Base-by-base conservation (phyloP, 2,888 invertebrate genomes). In the Empis livida region DNA sequence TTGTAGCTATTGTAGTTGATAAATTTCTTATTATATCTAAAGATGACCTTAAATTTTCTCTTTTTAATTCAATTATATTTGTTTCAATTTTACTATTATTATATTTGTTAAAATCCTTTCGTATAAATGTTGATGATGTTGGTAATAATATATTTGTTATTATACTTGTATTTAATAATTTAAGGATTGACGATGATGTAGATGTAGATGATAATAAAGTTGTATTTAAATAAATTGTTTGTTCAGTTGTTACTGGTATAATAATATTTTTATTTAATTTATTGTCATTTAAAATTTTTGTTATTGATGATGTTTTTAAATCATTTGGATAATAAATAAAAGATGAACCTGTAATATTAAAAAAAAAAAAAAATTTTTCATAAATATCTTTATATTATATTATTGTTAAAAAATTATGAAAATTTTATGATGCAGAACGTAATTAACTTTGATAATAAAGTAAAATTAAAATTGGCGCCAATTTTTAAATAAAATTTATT, bases 301-400 rank as follows among this genome's bases (percentile, higher is more conserved):
- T 49, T 51, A 50, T 47, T 49, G 49, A 46, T 51, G 49, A 46
- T 47, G 49, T 20, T 44, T 49, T 49, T 49, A 51, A 48, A 35
- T 48, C 48, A 44, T 49, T 51, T 47, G 49, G 48, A 51, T 47
- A 49, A 47, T 35, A 46, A 41, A 49, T 49, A 48, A 53, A 48
- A 45, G 49, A 50, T 51, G 51, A 53, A 53, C 53, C 53, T 53
- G 53, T 20, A 48, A 51, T 16, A 27, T 43, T 16, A 44, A 31
- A 11, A 37, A 42, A 30, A 41, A 10, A 3, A 37, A 45, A 35
- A 45, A 5, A 20, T 20, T 20, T 20, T 6, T 20, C 3, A 20
- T 20, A 20, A 20, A 20, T 20, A n/a, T n/a, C n/a, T n/a, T n/a
- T n/a, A n/a, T n/a, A n/a, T n/a, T n/a, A n/a, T n/a, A n/a, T n/a